Evolutionary conservation across 2,797 vertebrate genomes (phyloP), one percentile per base, ranked within the genome.

Genomic region (Hoplostethus mediterraneus): DNA sequence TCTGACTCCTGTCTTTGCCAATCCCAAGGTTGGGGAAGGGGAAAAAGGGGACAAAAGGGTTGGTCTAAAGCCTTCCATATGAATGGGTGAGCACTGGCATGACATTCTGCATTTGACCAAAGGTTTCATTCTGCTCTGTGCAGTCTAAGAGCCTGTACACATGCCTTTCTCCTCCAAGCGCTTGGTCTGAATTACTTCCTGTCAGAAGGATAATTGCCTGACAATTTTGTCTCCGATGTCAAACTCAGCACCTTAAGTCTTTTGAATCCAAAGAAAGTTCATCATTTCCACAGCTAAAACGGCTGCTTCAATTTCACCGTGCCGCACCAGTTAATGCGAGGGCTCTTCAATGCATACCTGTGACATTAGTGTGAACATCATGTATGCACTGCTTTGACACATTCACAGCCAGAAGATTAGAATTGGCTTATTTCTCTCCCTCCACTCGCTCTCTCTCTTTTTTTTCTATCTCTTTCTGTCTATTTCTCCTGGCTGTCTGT

Each of bases 401-500:
- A 7, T 57, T 67, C 14, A 38, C 52, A 62, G 14, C 16, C 10
- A 38, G 10, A 47, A 14, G 12, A 71, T 73, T 63, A 54, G 36
- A 53, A n/a, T 8, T 56, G 28, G 28, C 49, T 25, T 67, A 12
- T 13, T 64, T 31, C 59, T 14, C 12, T 31, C 30, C 1, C 0
- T 25, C 14, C 1, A 36, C 21, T 31, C 33, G 14, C 21, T 30
- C 53, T 65, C 30, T 5, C 28, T 70, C 40, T 65, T 12, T n/a
- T 14, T 75, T 42, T 14, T 14, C 3, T 21, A 5, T 12, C 45
- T n/a, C 17, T 36, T 55, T 54, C 72, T 49, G 25, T 62, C 42
- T 58, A 3, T 66, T 71, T 71, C 49, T 76, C 54, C 45, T 83
- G 55, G 45, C 71, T 70, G 54, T 63, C 30, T 79, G 47, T 81